Percentiles rank a stretch among this genome's conserved stretches.
These are phyloP conservation scores for Xiphorhynchus erythropygius DNA, from an alignment of 2,797 vertebrate genomes.

Conservation along the genomic window DNA sequence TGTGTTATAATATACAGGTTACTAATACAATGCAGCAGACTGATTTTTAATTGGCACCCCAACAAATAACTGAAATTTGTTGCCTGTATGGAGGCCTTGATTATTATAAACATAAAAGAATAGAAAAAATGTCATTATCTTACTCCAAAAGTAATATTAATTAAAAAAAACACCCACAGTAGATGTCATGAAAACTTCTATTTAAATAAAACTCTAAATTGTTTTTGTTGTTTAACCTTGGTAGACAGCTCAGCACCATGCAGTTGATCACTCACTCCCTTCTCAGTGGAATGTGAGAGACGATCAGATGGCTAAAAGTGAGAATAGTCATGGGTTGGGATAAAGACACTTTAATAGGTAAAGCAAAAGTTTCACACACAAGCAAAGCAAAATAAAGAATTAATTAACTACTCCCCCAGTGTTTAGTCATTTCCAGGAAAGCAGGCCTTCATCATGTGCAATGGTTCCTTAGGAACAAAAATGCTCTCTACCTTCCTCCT, in stretches of 20 bases:
- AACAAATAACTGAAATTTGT: background rate
- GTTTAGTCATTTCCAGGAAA: background rate
- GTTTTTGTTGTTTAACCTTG: background rate
- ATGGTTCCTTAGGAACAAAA: background rate
- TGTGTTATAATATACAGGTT: background rate
- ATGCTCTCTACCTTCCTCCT: accelerated
- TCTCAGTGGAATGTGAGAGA: background rate
- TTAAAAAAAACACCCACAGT: accelerated
- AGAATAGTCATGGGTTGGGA: background rate
- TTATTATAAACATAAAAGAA: background rate
- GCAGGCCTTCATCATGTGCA: background rate
- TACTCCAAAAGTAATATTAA: background rate
- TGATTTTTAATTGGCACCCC: background rate
- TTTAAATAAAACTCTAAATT: background rate
- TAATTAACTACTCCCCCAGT: background rate
- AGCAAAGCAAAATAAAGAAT: background rate
- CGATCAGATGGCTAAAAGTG: background rate
- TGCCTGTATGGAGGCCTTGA: background rate
- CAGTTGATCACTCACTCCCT: background rate
- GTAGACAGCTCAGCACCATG: background rate
- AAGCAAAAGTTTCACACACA: background rate
- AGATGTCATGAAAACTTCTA: background rate
- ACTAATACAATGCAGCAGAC: background rate
- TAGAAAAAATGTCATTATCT: background rate
- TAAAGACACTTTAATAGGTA: background rate